phyloP scores from a whole-genome alignment of 30 jellyfish, hydroid and myxozoan species.

The Mastigias papua region DNA sequence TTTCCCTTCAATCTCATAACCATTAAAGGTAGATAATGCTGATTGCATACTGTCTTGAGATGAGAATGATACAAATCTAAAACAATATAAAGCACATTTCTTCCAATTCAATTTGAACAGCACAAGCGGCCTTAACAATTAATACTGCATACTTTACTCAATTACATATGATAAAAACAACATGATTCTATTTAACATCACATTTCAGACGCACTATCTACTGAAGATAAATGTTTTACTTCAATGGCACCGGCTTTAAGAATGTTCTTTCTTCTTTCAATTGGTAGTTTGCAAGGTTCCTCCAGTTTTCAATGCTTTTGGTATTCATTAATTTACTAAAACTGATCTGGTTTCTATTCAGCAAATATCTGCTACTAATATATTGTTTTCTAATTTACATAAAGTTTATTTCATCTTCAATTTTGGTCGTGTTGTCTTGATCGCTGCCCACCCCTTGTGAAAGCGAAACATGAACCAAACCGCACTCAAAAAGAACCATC shows the following conservation, averaged over 20 bases:
- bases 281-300: background rate
- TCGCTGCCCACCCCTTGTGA: too few relatives aligned
- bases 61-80: constrained; percentile 76
- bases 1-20: constrained; percentile 78
- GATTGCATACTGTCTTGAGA: constrained; percentile 29
- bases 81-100: background rate
- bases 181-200: too few relatives aligned
- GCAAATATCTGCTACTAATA: background rate
- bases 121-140: too few relatives aligned
- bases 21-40: constrained; percentile 62
- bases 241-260: background rate
- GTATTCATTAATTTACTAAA: background rate
- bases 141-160: too few relatives aligned
- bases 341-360: background rate
- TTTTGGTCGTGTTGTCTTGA: too few relatives aligned
- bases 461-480: too few relatives aligned
- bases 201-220: background rate
- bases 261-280: background rate
- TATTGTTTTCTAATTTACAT: background rate
- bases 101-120: background rate
- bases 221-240: background rate
- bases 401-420: background rate
- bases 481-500: too few relatives aligned
- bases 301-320: background rate
- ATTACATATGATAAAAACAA: too few relatives aligned